Evolutionary conservation across 1,140 invertebrate species (phyloP).

Genomic region (Alviniconcha marisindica): DNA sequence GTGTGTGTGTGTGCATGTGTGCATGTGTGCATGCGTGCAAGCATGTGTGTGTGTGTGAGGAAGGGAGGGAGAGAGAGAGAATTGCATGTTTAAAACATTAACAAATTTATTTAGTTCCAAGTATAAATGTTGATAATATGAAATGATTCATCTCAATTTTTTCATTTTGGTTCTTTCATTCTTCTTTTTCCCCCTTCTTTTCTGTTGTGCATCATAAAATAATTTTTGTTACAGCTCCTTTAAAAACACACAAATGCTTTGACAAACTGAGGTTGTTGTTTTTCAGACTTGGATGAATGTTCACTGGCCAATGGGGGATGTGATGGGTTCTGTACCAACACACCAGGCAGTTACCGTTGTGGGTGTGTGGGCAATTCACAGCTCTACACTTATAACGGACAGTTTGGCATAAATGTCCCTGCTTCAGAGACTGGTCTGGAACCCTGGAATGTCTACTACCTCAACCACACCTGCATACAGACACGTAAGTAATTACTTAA

Average conservation of each 20-base stretch:
- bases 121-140: too few species aligned
- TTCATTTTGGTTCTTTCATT: background rate
- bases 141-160: background rate
- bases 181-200: background rate
- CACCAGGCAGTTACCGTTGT: slow-evolving; percentile 53
- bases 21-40: too few species aligned
- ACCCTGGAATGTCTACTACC: slow-evolving; percentile 44
- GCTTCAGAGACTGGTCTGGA: slow-evolving; percentile 36
- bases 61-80: too few species aligned
- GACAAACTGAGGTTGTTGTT: too few species aligned
- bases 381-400: slow-evolving; percentile 46
- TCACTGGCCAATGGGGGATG: slow-evolving; percentile 45
- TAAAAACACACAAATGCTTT: too few species aligned
- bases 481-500: slow-evolving; percentile 29
- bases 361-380: slow-evolving; percentile 42
- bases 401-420: slow-evolving; percentile 35
- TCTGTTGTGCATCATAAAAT: too few species aligned
- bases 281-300: slow-evolving; percentile 60
- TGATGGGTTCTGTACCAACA: slow-evolving; percentile 49
- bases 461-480: slow-evolving; percentile 51
- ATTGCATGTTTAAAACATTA: too few species aligned
- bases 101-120: too few species aligned
- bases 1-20: too few species aligned
- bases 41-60: too few species aligned
- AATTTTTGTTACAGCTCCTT: too few species aligned